A percentile compares a stretch with the other conserved stretches of the same genome.
Conservation (phyloP, 2,113 vertebrate genomes). For the Ardeotis arabs region DNA sequence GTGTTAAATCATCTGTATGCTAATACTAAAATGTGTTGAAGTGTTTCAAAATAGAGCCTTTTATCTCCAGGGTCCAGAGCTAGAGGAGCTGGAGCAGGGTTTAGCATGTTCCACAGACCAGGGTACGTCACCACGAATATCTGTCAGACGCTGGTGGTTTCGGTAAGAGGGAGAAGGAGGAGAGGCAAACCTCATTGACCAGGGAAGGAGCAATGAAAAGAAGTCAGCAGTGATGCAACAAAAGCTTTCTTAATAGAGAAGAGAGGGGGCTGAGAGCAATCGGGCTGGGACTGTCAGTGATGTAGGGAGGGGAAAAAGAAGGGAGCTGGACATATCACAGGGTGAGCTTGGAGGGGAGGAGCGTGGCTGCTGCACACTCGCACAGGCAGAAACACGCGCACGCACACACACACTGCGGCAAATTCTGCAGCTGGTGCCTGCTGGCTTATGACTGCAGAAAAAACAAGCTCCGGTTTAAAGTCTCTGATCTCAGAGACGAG, state of each 20-base stretch:
- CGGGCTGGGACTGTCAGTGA: neutral
- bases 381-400: slow-evolving; percentile 19
- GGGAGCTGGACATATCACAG: slow-evolving; percentile 35
- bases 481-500: slow-evolving; percentile 30
- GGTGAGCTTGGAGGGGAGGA: slow-evolving; percentile 65
- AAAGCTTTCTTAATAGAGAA: slow-evolving; percentile 22
- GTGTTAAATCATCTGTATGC: neutral
- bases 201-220: neutral
- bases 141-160: neutral
- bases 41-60: neutral
- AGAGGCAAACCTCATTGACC: neutral
- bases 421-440: slow-evolving; percentile 79
- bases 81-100: neutral
- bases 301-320: slow-evolving; percentile 48
- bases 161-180: neutral
- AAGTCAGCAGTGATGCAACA: neutral
- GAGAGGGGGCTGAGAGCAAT: neutral
- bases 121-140: neutral
- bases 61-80: neutral
- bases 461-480: slow-evolving; percentile 72
- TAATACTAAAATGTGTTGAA: neutral
- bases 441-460: slow-evolving; percentile 74
- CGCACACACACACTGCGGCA: slow-evolving; percentile 82
- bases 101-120: neutral
- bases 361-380: slow-evolving; percentile 70